Conservation (phyloP, 2,888 invertebrate species). For the Merodon equestris region DNA sequence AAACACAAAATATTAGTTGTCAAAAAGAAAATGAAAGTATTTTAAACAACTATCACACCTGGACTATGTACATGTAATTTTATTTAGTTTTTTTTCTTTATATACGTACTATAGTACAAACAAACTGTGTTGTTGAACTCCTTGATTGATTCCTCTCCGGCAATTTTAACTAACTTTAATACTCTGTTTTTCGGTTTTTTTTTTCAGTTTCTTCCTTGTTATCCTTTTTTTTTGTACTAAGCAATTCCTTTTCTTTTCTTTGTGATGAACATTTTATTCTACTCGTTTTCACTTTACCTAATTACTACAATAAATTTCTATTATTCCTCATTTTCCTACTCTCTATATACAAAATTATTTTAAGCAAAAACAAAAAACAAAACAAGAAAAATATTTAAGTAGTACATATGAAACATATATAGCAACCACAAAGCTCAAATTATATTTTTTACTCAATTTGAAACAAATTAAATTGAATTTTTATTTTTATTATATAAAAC, state of each 20-base stretch:
- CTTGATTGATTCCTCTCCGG: conserved; percentile 70
- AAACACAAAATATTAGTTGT: conserved; percentile 23
- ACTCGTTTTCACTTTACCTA: conserved; percentile 10
- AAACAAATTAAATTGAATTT: conserved; percentile 27
- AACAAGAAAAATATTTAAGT: conserved; percentile 30
- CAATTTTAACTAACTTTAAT: conserved; percentile 48
- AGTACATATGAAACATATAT: conserved; percentile 54
- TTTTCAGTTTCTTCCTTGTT: conserved; percentile 20
- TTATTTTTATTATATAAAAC: conserved; percentile 1
- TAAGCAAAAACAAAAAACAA: conserved; percentile 19
- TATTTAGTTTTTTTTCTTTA: conserved; percentile 19
- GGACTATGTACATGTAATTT: conserved; percentile 55
- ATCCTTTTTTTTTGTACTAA: conserved; percentile 1
- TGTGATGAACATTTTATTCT: not conserved
- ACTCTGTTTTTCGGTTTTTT: conserved; percentile 29
- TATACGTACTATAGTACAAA: conserved; percentile 42
- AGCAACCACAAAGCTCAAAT: conserved; percentile 33
- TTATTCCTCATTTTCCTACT: not conserved
- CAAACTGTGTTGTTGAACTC: conserved; percentile 70
- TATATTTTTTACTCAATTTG: not conserved
- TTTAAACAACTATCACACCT: conserved; percentile 45
- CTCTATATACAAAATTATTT: not conserved
- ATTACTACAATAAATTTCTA: conserved; percentile 1
- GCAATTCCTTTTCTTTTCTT: not conserved
- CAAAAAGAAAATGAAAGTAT: conserved; percentile 25